Evolutionary conservation across 2,797 vertebrate species (phyloP), one percentile per base, ranked within the genome.

Genomic region (Gallinago nigripennis): DNA sequence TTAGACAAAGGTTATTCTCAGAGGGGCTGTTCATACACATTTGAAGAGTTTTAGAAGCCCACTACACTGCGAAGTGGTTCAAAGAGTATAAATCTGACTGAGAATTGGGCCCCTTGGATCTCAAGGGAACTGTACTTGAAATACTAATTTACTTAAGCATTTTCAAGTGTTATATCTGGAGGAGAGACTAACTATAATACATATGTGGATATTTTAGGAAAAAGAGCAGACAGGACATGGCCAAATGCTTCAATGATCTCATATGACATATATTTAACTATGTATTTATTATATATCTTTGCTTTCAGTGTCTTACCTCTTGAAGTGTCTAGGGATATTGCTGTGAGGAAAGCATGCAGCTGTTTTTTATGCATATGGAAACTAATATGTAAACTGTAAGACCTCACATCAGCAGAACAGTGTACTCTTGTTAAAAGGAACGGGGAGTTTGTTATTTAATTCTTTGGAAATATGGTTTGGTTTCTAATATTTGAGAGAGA

Each of bases 21-120:
- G 51, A 84, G 56, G 27, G 37, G 64, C 10, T 71, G 8, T 68
- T 86, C 70, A 61, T 28, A 33, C 4, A 46, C 8, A 53, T 37
- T 83, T 88, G 61, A 86, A 90, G 37, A 45, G 37, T 28, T 92
- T 90, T 79, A 84, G 70, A 95, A 91, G n/a, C 30, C 70, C 35
- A 57, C 46, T 65, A 71, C 57, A 31, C 39, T 58, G 46, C 35
- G 12, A 91, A 88, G 80, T 27, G 25, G 6, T 63, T 88, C 73
- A 82, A 93, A 91, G 31, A n/a, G 63, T 46, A 53, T 51, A 91
- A 64, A 35, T 33, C 19, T 12, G 69, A 79, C 41, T 81, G 70
- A 69, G 66, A 92, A 56, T n/a, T 21, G 20, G 33, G 30, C 19
- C 31, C 69, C 43, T 28, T 18, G 27, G 46, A 76, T 63, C 66